Evolutionary conservation across 2,797 vertebrate species (phyloP).

Genomic region (Parambassis ranga): DNA sequence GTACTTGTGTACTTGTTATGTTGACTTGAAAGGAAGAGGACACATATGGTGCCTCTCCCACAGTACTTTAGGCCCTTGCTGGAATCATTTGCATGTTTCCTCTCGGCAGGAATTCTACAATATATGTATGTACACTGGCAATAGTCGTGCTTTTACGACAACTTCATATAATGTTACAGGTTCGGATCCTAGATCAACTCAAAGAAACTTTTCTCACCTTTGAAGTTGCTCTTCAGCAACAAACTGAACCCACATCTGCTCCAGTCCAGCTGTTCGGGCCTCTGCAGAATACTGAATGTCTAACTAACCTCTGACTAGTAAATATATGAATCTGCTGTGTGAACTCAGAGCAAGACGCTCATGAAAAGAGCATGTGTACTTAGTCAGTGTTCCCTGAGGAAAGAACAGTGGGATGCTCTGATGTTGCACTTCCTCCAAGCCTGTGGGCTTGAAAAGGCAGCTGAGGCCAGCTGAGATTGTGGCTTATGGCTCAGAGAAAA

Average conservation of each 20-base stretch:
- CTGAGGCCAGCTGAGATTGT: constrained; percentile 8
- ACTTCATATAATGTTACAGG: background rate
- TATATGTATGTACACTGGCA: background rate
- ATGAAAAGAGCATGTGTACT: background rate
- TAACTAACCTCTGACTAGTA: background rate
- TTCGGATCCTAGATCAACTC: background rate
- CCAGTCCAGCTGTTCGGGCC: constrained; percentile 10
- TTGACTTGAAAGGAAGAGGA: background rate
- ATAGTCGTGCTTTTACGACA: background rate
- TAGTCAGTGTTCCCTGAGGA: background rate
- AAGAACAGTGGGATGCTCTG: constrained; percentile 3
- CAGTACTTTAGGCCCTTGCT: too few species aligned
- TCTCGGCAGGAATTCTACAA: background rate
- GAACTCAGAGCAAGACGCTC: background rate
- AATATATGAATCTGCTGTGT: background rate
- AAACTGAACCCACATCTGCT: constrained; percentile 13
- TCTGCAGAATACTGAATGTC: background rate
- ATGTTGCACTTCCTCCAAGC: constrained; percentile 28
- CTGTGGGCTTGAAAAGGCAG: constrained; percentile 8
- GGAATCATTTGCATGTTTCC: background rate
- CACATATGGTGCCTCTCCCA: background rate
- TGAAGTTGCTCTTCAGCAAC: constrained; percentile 7
- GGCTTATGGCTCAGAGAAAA: constrained; percentile 14
- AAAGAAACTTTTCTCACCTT: background rate
- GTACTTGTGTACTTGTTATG: background rate